phyloP scores from a whole-genome alignment of 2,888 invertebrate genomes.

The Ormyrus rosae region DNA sequence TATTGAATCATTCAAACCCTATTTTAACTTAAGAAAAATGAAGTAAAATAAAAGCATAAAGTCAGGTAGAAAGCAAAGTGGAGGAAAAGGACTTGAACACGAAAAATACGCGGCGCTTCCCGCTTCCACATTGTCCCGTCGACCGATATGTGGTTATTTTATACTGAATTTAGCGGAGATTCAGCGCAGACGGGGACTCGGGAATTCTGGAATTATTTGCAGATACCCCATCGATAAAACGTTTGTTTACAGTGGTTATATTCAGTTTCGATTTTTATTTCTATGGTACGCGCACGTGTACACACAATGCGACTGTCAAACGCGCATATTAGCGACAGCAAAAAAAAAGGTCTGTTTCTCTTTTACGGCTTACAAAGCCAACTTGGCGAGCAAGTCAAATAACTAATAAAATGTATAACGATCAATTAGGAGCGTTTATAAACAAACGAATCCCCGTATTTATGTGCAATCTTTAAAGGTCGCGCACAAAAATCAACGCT shows the following conservation, averaged over 20 bases:
- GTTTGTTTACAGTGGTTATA: slow-evolving; percentile 52
- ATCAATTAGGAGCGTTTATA: slow-evolving; percentile 41
- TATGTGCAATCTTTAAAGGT: slow-evolving; percentile 6
- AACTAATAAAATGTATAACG: slow-evolving; percentile 30
- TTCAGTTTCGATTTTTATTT: slow-evolving; percentile 52
- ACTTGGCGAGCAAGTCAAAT: slow-evolving; percentile 24
- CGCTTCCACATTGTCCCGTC: too few relatives aligned
- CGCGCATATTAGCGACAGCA: slow-evolving; percentile 31
- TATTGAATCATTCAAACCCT: too few relatives aligned
- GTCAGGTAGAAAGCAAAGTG: too few relatives aligned
- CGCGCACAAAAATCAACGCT: too few relatives aligned
- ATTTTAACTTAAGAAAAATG: too few relatives aligned
- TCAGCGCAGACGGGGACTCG: slow-evolving; percentile 8
- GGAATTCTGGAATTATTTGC: slow-evolving; percentile 48
- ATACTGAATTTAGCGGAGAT: not conserved
- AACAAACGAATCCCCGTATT: slow-evolving; percentile 6
- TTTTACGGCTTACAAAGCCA: not conserved
- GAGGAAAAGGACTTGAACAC: too few relatives aligned
- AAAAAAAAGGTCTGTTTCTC: slow-evolving; percentile 31
- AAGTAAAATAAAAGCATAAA: too few relatives aligned
- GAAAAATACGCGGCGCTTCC: too few relatives aligned
- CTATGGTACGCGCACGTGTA: not conserved
- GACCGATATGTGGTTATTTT: slow-evolving; percentile 36
- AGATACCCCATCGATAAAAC: slow-evolving; percentile 50
- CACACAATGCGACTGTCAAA: slow-evolving; percentile 39